phyloP scores from a whole-genome alignment of 2,797 vertebrate genomes.

The Kryptopterus vitreolus region DNA sequence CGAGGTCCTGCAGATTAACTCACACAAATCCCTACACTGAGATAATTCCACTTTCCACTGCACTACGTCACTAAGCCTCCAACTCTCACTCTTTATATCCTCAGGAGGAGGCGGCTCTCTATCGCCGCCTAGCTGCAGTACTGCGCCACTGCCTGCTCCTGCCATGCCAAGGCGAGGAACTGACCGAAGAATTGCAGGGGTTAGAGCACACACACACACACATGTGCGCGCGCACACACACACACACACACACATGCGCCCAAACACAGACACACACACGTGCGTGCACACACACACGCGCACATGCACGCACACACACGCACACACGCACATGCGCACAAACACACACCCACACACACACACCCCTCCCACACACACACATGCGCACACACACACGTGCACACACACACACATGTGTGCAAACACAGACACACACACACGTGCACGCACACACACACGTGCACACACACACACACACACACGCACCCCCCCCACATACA shows the following conservation, averaged over 20 bases:
- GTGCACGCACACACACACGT: too few relatives aligned
- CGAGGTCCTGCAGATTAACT: conserved; percentile 64
- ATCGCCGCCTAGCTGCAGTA: conserved; percentile 76
- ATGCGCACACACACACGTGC: neutral
- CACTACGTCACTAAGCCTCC: neutral
- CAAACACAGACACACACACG: neutral
- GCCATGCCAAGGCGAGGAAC: conserved; percentile 66
- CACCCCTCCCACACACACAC: conserved; percentile 35
- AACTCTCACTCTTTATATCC: neutral
- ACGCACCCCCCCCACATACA: too few relatives aligned
- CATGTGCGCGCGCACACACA: neutral
- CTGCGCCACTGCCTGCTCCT: conserved; percentile 76
- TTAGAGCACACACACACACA: conserved; percentile 64
- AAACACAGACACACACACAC: conserved; percentile 55
- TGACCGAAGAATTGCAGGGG: conserved; percentile 77
- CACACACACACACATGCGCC: neutral
- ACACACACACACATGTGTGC: neutral
- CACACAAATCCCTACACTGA: conserved; percentile 2
- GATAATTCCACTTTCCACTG: conserved; percentile 36
- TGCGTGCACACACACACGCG: too few relatives aligned
- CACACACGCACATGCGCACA: neutral
- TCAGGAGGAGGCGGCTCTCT: conserved; percentile 74
- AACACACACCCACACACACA: neutral
- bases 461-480: neutral
- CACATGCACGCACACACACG: neutral